Base-by-base conservation (phyloP, 1,140 invertebrate species). In the Halyomorpha halys region DNA sequence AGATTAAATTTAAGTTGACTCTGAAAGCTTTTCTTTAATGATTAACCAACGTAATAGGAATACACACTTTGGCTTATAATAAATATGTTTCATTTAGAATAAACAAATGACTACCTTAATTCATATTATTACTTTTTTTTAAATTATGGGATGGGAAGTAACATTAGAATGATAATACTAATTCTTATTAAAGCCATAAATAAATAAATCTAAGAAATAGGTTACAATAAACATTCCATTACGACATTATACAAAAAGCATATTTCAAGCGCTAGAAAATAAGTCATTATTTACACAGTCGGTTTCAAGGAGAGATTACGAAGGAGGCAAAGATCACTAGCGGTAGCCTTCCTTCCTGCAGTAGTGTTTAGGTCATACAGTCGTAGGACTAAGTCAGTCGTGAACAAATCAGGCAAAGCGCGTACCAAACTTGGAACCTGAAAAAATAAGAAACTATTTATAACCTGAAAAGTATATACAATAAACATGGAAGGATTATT, bases 261-360 rank as follows among this genome's bases (percentile, higher is more conserved):
- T 56, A 23, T 56, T 11, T 56, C 4, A 56, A 56, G 53, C 53
- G 8, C 1, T 23, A 16, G 53, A 25, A 2, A 15, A 23, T 56
- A 56, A 21, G 9, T 56, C 18, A 21, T 23, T 56, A 56, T 56
- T 39, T 60, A 60, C 44, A 60, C 59, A 15, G 59, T 54, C 9
- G 66, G 64, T 63, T 69, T 69, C 53, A 69, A 61, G 34, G 51
- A 59, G 27, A 89, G 89, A 75, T 90, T 91, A 63, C 88, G 78
- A 67, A 90, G 77, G 68, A 90, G 78, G 72, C 88, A 90, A 34
- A 91, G 75, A 75, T 91, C 89, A 71, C 88, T 82, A 1, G 89
- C 87, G 49, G 89, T 89, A 45, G 86, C 82, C 71, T 86, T 87
- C 45, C 89, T 79, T 1, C 90, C 90, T 39, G 79, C 76, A 51